Conservation (phyloP, 2,113 vertebrate genomes). For the Pelusios castaneus region DNA sequence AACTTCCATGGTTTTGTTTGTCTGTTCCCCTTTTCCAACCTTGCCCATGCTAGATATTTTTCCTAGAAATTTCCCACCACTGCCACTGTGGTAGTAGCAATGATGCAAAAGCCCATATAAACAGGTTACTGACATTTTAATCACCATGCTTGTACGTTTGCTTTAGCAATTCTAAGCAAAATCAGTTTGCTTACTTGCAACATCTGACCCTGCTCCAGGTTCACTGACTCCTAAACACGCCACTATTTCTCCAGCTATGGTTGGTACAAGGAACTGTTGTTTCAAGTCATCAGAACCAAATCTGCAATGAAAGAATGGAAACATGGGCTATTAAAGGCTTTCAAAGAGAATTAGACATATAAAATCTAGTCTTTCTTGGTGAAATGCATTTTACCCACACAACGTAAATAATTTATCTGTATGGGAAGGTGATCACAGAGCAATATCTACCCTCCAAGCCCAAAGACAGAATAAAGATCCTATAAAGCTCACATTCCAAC, state of each 20-base stretch:
- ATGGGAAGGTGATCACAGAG: not conserved
- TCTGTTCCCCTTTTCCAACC: not conserved
- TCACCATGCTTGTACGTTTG: not conserved
- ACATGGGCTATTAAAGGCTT: not conserved
- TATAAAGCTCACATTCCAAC: not conserved
- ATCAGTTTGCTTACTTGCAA: constrained; percentile 79
- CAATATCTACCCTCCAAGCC: not conserved
- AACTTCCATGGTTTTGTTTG: not conserved
- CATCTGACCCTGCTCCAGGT: constrained; percentile 85
- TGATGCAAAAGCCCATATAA: not conserved
- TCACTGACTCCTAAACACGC: constrained; percentile 87
- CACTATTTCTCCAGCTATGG: constrained; percentile 84
- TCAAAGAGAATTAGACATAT: not conserved
- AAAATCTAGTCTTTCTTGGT: not conserved
- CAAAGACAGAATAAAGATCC: not conserved
- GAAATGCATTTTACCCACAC: not conserved
- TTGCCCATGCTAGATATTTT: not conserved
- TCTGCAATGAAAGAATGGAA: constrained; percentile 66
- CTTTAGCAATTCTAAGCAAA: not conserved
- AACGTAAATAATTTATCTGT: not conserved
- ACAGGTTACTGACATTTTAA: not conserved
- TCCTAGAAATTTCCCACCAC: not conserved
- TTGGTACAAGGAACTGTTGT: constrained; percentile 81
- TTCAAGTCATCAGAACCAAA: constrained; percentile 85
- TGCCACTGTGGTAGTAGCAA: not conserved